A percentile compares a stretch with the other conserved stretches of the same genome.
phyloP scores from a whole-genome alignment of 1,140 invertebrate species.

The Sipha flava region DNA sequence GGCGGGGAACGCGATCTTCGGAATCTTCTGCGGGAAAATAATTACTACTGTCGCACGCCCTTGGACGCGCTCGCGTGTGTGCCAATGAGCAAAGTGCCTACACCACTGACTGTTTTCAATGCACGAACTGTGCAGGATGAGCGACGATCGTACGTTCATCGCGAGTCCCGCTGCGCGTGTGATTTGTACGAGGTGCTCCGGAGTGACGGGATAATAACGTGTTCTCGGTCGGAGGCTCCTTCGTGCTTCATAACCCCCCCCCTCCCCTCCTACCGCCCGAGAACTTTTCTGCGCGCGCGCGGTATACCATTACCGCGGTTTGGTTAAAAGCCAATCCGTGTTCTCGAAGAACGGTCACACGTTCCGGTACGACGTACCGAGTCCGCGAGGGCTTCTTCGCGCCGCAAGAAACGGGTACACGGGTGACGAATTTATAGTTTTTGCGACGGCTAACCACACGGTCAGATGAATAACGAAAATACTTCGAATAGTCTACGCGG shows the following conservation, averaged over 20 bases:
- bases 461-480: no score
- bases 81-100: no score
- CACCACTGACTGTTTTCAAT: no score
- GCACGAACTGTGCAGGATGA: no score
- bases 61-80: background rate
- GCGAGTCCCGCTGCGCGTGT: background rate
- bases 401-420: no score
- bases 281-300: background rate
- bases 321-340: background rate
- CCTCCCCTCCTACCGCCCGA: no score
- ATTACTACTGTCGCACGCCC: background rate
- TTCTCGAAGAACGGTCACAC: no score
- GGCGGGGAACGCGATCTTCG: background rate
- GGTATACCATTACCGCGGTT: background rate
- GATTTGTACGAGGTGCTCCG: background rate
- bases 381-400: no score
- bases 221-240: background rate
- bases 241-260: background rate
- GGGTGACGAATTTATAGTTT: no score
- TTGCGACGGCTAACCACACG: background rate
- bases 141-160: no score
- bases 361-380: no score
- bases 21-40: background rate
- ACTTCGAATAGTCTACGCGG: background rate
- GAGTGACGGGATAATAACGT: conserved; percentile 1